Percentiles rank a stretch among this genome's conserved stretches.
Conservation (phyloP, 2,113 vertebrate genomes). For the Trachemys scripta region DNA sequence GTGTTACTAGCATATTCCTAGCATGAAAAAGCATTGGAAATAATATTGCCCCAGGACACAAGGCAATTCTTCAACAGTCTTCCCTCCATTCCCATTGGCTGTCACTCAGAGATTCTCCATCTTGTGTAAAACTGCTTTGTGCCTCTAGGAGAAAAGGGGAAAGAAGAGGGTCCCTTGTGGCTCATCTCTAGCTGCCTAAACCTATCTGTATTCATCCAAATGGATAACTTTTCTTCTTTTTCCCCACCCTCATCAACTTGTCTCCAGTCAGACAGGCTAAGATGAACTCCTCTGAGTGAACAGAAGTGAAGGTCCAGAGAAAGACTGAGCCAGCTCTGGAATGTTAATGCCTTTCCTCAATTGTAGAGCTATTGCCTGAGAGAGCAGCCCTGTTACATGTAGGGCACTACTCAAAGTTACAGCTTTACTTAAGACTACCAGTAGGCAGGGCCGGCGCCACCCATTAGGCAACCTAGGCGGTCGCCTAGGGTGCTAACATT, state of each 20-base stretch:
- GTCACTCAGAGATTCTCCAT: accelerated
- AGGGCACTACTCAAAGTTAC: background rate
- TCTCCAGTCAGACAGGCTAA: background rate
- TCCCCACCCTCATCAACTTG: background rate
- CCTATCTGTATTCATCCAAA: background rate
- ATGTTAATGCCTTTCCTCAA: background rate
- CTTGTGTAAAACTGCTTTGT: background rate
- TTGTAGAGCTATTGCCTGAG: background rate
- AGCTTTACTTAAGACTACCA: background rate
- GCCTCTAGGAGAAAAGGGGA: background rate
- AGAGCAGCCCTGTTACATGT: background rate
- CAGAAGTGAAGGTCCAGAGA: background rate
- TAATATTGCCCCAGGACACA: background rate
- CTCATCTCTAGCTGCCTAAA: background rate
- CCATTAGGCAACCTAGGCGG: too few relatives aligned
- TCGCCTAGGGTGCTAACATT: too few relatives aligned
- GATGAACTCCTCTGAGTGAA: background rate
- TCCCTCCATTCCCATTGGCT: accelerated
- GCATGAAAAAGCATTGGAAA: background rate
- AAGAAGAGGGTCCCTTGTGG: background rate
- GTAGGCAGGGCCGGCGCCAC: background rate
- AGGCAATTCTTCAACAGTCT: background rate
- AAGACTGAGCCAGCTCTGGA: background rate
- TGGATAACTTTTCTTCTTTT: background rate
- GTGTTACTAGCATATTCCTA: background rate